phyloP scores from a whole-genome alignment of 1,140 invertebrate genomes.

The Tigriopus japonicus region DNA sequence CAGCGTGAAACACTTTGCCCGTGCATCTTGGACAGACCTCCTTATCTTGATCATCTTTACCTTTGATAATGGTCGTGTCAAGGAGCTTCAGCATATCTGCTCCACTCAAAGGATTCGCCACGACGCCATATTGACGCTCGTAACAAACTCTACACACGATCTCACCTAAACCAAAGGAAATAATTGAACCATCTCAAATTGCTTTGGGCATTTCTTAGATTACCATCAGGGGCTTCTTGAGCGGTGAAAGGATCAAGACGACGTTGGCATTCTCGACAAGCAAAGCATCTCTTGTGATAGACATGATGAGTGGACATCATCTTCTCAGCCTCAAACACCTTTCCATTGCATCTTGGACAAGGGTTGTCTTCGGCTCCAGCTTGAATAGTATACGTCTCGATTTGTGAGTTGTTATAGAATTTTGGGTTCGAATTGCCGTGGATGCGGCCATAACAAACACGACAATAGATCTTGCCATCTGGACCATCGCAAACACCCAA shows the following conservation, averaged over 20 bases:
- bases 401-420: conserved; percentile 2
- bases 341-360: conserved; percentile 11
- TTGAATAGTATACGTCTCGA: conserved; percentile 1
- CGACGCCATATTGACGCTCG: conserved; percentile 64
- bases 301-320: conserved; percentile 33
- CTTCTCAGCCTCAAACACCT: conserved; percentile 13
- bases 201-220: too few relatives aligned
- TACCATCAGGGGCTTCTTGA: conserved; percentile 60
- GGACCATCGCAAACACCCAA: conserved; percentile 80
- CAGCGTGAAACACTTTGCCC: conserved; percentile 58
- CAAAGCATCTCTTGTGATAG: conserved; percentile 90
- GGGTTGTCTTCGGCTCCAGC: not conserved
- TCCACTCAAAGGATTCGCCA: conserved; percentile 28
- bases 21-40: conserved; percentile 3
- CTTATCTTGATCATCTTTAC: not conserved
- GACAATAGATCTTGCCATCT: conserved; percentile 40
- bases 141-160: conserved; percentile 72
- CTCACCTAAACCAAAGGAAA: conserved; percentile 34
- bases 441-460: conserved; percentile 11
- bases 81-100: conserved; percentile 13
- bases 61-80: conserved; percentile 8
- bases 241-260: conserved; percentile 78
- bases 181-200: too few relatives aligned
- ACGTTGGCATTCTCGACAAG: conserved; percentile 74
- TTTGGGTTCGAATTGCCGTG: conserved; percentile 7